Evolutionary conservation across 2,113 vertebrate genomes (phyloP).

Genomic region (Propithecus coquereli): DNA sequence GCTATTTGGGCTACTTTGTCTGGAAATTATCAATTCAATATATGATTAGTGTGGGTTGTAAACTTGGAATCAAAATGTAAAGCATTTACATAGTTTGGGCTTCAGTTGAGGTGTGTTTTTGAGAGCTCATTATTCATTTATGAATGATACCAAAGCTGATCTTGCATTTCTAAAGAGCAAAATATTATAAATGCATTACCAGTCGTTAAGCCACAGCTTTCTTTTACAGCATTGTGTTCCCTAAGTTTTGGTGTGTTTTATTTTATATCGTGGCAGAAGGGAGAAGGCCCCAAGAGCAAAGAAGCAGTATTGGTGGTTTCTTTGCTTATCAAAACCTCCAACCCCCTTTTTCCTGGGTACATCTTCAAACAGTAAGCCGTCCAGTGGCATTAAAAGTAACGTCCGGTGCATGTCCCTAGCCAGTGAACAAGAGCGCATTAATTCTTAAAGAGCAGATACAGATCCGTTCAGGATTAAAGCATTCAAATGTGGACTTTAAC

Average conservation of each 20-base stretch:
- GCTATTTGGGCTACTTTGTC: slow-evolving; percentile 3
- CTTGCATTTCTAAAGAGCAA: not conserved
- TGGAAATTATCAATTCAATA: slow-evolving; percentile 28
- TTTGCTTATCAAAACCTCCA: slow-evolving; percentile 24
- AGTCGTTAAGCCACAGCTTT: slow-evolving; percentile 1
- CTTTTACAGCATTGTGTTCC: not conserved
- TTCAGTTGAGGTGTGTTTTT: not conserved
- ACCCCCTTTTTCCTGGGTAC: not conserved
- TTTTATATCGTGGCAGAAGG: not conserved
- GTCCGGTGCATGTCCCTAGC: not conserved
- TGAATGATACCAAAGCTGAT: not conserved
- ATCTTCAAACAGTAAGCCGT: slow-evolving; percentile 1
- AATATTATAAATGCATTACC: not conserved
- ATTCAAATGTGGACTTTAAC: not conserved
- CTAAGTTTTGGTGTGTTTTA: not conserved
- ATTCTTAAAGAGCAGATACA: not conserved
- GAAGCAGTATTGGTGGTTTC: not conserved
- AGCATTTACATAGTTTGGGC: not conserved
- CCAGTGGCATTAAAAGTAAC: not conserved
- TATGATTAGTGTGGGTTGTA: not conserved
- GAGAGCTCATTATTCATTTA: not conserved
- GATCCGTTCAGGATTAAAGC: not conserved
- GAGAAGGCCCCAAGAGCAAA: not conserved
- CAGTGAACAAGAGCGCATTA: not conserved
- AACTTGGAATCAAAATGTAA: not conserved